Evolutionary conservation across 2,888 invertebrate species (phyloP).

Genomic region (Troilus luridus): DNA sequence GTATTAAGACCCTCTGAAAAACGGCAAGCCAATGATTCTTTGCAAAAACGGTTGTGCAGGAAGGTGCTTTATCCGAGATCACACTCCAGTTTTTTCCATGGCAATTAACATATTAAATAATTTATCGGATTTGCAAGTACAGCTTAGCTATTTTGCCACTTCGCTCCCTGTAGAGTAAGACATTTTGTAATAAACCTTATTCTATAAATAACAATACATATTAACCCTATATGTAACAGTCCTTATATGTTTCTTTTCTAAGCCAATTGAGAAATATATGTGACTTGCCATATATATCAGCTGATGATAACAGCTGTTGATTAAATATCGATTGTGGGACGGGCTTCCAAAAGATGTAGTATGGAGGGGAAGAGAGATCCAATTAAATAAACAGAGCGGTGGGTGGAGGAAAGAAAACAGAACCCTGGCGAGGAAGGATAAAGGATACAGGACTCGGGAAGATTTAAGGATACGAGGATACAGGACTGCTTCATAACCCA

Average conservation of each 20-base stretch:
- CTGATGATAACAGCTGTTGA: neutral
- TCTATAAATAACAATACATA: neutral
- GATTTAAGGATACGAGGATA: slow-evolving; percentile 4
- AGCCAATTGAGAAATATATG: neutral
- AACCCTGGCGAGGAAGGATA: neutral
- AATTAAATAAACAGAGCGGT: slow-evolving; percentile 34
- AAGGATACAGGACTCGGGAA: neutral
- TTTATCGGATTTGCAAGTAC: no score
- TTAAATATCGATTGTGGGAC: slow-evolving; percentile 12
- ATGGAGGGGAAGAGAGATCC: neutral
- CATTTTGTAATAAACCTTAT: no score
- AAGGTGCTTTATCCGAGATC: no score
- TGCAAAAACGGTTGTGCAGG: no score
- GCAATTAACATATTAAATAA: no score
- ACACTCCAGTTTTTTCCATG: no score
- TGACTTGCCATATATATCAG: neutral
- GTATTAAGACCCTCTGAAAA: no score
- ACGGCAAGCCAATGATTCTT: no score
- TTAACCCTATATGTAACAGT: neutral
- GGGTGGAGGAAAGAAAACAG: slow-evolving; percentile 1
- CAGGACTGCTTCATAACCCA: neutral
- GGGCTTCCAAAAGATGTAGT: neutral
- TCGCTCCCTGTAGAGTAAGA: no score
- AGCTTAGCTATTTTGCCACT: no score
- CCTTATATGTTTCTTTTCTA: neutral